These are phyloP conservation scores for Lepeophtheirus nordmannii DNA, from an alignment of 2,888 invertebrate genomes.

Conservation along the genomic window DNA sequence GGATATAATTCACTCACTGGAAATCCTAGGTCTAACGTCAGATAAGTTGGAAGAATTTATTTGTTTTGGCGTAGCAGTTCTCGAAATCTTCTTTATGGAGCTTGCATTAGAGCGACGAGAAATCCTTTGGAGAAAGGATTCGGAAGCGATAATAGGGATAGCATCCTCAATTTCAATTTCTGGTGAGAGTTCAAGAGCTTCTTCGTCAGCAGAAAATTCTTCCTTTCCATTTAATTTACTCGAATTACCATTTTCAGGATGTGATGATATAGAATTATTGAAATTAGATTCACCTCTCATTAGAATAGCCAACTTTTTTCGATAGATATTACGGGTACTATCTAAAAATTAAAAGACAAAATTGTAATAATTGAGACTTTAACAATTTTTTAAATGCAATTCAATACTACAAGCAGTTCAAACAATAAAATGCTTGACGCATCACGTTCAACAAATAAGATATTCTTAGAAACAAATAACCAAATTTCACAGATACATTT, in stretches of 20 bases:
- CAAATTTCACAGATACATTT: no score
- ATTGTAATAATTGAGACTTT: no score
- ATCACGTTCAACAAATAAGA: no score
- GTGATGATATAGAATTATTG: background rate
- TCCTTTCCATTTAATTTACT: background rate
- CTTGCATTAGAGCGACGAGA: conserved; percentile 5
- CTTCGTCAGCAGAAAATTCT: conserved; percentile 18
- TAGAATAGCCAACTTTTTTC: background rate
- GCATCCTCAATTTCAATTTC: background rate
- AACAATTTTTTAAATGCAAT: no score
- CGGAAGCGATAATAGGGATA: background rate
- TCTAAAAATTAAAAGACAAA: background rate
- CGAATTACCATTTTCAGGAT: background rate
- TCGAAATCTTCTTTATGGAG: background rate
- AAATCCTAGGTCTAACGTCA: background rate
- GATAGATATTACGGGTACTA: conserved; percentile 5
- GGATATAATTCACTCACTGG: background rate
- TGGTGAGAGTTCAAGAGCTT: conserved; percentile 5
- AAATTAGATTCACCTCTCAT: conserved; percentile 3
- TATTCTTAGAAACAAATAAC: no score
- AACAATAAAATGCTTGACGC: no score
- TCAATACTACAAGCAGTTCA: no score
- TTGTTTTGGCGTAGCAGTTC: background rate
- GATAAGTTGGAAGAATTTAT: background rate
- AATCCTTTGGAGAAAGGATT: background rate